Percentiles rank a stretch among this genome's conserved stretches.
Evolutionary conservation across 2,797 vertebrate species (phyloP).

Genomic region (Loriculus beryllinus): DNA sequence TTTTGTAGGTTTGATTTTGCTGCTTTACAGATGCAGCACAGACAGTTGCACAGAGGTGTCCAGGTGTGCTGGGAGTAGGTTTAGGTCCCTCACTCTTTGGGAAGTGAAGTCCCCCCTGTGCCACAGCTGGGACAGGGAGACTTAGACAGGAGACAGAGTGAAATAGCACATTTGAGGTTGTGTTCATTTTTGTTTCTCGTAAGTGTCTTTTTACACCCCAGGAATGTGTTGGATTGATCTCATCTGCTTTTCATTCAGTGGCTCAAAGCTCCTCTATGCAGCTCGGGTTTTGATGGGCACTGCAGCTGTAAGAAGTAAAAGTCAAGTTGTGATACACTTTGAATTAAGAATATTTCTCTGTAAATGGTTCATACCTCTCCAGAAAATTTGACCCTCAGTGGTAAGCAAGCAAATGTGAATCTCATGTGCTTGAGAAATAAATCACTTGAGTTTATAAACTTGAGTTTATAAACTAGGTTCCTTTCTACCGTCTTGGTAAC

Average conservation of each 20-base stretch:
- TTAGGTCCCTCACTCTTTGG: neutral
- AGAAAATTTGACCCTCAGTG: neutral
- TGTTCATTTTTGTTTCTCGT: neutral
- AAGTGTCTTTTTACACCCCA: neutral
- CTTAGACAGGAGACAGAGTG: neutral
- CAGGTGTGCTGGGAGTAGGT: neutral
- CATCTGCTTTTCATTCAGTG: neutral
- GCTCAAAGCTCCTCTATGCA: neutral
- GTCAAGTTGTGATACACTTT: neutral
- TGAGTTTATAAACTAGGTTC: neutral
- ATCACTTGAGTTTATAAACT: neutral
- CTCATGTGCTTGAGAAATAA: neutral
- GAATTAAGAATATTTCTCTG: neutral
- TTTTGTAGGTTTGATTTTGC: neutral
- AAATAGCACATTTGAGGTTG: neutral
- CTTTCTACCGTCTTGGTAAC: neutral
- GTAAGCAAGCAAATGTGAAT: neutral
- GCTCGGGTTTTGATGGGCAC: neutral
- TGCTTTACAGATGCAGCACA: neutral
- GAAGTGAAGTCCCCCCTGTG: fast-evolving
- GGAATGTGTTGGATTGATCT: neutral
- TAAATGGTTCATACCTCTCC: neutral
- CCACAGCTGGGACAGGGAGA: neutral
- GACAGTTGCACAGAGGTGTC: neutral
- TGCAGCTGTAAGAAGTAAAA: neutral